A percentile compares a stretch with the other conserved stretches of the same genome.
Evolutionary conservation across 2,113 vertebrate species (phyloP).

Genomic region (Stigmatopora argus): DNA sequence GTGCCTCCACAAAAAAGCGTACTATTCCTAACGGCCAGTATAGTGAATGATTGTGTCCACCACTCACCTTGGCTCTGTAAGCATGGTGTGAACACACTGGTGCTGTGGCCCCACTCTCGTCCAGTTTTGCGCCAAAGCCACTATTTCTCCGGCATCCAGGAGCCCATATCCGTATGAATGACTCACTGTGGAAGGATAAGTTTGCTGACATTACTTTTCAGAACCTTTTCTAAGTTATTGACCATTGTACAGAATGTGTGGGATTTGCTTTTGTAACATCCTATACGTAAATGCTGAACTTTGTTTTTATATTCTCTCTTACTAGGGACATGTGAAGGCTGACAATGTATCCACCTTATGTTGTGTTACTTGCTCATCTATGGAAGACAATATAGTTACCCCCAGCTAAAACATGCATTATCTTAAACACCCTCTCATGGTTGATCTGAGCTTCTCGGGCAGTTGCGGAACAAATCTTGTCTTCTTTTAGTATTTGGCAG

Average conservation of each 20-base stretch:
- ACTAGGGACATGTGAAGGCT: too few relatives aligned
- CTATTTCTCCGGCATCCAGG: constrained; percentile 88
- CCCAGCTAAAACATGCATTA: too few relatives aligned
- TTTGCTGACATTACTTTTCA: not conserved
- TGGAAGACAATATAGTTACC: too few relatives aligned
- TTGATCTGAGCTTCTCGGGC: too few relatives aligned
- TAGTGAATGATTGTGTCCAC: constrained; percentile 1
- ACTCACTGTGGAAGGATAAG: constrained; percentile 76
- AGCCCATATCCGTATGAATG: constrained; percentile 94
- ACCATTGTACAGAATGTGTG: not conserved
- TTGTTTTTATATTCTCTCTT: too few relatives aligned
- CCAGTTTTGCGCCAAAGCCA: constrained; percentile 89
- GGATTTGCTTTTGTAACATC: not conserved
- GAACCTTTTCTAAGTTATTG: not conserved
- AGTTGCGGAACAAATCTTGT: too few relatives aligned
- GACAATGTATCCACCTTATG: too few relatives aligned
- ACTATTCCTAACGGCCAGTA: constrained; percentile 11
- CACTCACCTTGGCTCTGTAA: constrained; percentile 80
- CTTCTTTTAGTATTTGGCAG: too few relatives aligned
- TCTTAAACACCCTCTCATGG: too few relatives aligned
- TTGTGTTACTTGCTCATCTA: too few relatives aligned
- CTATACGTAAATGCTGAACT: not conserved
- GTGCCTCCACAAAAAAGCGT: constrained; percentile 36
- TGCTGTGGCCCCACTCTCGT: constrained; percentile 82
- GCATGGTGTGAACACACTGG: constrained; percentile 84